phyloP scores from a whole-genome alignment of 1,140 invertebrate species.

The Cyphomyrmex costatus region DNA sequence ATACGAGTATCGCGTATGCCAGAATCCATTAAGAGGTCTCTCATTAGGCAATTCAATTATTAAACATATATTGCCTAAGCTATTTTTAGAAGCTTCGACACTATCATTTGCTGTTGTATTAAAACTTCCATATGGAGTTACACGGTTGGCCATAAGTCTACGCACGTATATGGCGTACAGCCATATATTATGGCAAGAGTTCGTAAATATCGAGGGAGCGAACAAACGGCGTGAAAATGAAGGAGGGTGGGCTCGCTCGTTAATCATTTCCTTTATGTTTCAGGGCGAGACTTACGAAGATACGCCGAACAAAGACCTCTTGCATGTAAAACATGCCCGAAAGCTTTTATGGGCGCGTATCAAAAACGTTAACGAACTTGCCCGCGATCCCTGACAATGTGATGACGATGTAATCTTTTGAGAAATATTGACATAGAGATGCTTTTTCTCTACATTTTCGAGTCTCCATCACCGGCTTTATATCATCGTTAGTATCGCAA shows the following conservation, averaged over 20 bases:
- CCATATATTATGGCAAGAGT: constrained; percentile 65
- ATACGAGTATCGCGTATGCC: background rate
- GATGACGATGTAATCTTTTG: constrained; percentile 37
- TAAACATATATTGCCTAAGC: background rate
- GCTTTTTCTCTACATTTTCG: background rate
- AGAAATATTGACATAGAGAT: constrained; percentile 23
- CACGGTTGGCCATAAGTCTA: constrained; percentile 54
- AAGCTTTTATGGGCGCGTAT: constrained; percentile 54
- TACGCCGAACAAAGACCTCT: constrained; percentile 58
- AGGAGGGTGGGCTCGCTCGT: constrained; percentile 62
- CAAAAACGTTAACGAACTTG: constrained; percentile 51
- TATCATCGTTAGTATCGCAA: background rate
- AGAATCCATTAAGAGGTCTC: background rate
- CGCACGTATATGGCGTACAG: constrained; percentile 40
- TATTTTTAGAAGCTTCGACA: background rate
- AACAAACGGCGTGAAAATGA: constrained; percentile 67
- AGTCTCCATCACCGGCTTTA: background rate
- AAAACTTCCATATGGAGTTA: constrained; percentile 60
- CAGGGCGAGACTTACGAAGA: constrained; percentile 64
- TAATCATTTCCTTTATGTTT: constrained; percentile 68
- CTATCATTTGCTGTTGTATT: constrained; percentile 43
- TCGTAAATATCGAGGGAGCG: constrained; percentile 68
- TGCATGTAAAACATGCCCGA: constrained; percentile 54
- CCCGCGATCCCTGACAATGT: constrained; percentile 30
- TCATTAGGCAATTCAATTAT: background rate